Evolutionary conservation across 2,888 invertebrate species (phyloP).

Genomic region (Standfussiana lucernea): DNA sequence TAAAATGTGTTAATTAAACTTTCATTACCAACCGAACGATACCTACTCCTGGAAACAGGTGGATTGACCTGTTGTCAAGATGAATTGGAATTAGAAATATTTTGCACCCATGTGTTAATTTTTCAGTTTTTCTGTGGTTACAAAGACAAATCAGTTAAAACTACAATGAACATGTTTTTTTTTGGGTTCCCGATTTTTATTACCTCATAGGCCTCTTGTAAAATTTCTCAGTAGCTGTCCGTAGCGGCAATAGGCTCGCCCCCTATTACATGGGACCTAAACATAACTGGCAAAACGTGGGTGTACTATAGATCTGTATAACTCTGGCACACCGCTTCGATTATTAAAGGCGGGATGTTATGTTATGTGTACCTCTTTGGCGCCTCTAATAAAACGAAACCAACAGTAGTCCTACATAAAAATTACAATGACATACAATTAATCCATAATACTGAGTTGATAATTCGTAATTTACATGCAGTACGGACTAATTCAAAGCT

Average conservation of each 20-base stretch:
- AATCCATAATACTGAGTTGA: conserved; percentile 2
- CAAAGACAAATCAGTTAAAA: background rate
- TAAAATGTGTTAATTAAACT: background rate
- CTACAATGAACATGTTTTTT: background rate
- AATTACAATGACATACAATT: conserved; percentile 7
- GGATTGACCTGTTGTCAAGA: background rate
- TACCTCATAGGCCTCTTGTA: background rate
- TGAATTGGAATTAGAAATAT: background rate
- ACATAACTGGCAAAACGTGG: background rate
- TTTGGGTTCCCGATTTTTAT: background rate
- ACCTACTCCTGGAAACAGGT: background rate
- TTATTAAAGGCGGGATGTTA: background rate
- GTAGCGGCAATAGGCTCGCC: background rate
- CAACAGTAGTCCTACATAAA: conserved; percentile 4
- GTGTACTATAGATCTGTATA: background rate
- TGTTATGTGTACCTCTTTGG: background rate
- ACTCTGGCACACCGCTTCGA: background rate
- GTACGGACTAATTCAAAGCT: conserved; percentile 17
- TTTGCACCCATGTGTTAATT: conserved; percentile 10
- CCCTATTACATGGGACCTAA: background rate
- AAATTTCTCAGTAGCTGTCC: background rate
- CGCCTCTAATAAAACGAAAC: background rate
- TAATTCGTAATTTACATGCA: conserved; percentile 54
- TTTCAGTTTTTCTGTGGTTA: background rate
- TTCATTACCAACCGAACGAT: background rate